phyloP scores from a whole-genome alignment of 2,888 invertebrate genomes.

The Congeria kusceri region DNA sequence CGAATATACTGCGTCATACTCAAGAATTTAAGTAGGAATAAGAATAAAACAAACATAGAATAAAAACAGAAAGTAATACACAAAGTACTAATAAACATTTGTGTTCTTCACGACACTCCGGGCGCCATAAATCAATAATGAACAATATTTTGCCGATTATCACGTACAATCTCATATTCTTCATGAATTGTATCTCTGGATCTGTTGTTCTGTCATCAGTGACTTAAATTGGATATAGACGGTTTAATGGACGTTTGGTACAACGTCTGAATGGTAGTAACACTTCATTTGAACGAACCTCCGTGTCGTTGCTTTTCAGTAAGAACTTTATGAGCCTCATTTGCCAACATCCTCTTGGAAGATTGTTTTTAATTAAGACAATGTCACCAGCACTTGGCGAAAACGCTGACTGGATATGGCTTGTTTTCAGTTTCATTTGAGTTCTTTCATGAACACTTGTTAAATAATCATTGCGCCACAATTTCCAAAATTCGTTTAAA shows the following conservation, averaged over 20 bases:
- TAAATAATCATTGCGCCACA: too few species aligned
- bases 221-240: constrained; percentile 27
- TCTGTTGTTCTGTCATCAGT: neutral
- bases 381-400: neutral
- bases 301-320: constrained; percentile 17
- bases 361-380: constrained; percentile 31
- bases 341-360: constrained; percentile 32
- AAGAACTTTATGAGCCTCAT: constrained; percentile 10
- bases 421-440: neutral
- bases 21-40: too few species aligned
- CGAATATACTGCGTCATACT: too few species aligned
- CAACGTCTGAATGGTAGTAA: neutral
- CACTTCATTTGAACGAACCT: constrained; percentile 6
- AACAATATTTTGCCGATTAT: too few species aligned
- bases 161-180: too few species aligned
- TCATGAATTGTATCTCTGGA: too few species aligned
- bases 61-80: too few species aligned
- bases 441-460: constrained; percentile 25
- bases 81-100: too few species aligned
- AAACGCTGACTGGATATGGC: neutral
- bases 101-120: too few species aligned
- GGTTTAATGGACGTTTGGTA: constrained; percentile 5
- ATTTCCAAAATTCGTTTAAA: constrained; percentile 27
- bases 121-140: too few species aligned
- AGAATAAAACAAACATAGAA: too few species aligned